These are phyloP conservation scores for Nomada ferruginata DNA, from an alignment of 2,888 invertebrate genomes.

Conservation along the genomic window DNA sequence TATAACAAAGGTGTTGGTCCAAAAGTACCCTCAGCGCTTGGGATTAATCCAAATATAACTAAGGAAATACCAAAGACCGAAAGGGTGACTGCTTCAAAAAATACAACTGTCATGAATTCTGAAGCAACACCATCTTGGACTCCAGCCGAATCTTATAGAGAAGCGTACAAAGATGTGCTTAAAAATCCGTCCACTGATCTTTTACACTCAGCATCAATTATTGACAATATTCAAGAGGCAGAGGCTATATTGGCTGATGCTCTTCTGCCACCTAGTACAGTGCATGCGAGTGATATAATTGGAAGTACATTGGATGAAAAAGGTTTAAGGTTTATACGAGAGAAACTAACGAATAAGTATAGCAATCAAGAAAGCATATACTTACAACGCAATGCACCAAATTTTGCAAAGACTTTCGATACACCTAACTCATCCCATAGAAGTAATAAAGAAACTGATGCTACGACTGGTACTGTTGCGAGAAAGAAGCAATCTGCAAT, in stretches of 20 bases:
- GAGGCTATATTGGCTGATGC: slow-evolving; percentile 78
- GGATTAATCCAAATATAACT: not conserved
- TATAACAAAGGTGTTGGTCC: slow-evolving; percentile 3
- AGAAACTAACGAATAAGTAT: slow-evolving; percentile 78
- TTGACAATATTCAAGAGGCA: slow-evolving; percentile 63
- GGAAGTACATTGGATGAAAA: slow-evolving; percentile 79
- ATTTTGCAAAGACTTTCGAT: slow-evolving; percentile 31
- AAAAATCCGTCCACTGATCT: slow-evolving; percentile 25
- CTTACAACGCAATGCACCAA: not conserved
- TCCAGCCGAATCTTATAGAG: slow-evolving; percentile 12
- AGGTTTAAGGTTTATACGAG: slow-evolving; percentile 76
- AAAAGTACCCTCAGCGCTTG: not conserved
- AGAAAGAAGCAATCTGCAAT: slow-evolving; percentile 15
- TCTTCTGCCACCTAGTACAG: slow-evolving; percentile 76
- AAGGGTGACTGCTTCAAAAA: not conserved
- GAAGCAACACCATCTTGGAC: not conserved
- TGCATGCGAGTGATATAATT: slow-evolving; percentile 76
- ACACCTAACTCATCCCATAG: not conserved
- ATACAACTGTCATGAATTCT: not conserved
- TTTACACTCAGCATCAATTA: slow-evolving; percentile 23
- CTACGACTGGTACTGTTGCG: not conserved
- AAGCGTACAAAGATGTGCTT: slow-evolving; percentile 28
- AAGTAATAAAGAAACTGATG: slow-evolving; percentile 9
- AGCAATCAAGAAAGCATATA: slow-evolving; percentile 48
- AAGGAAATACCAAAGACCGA: not conserved